Base-by-base conservation (phyloP, 2,888 invertebrate genomes). In the Agonopterix arenella region DNA sequence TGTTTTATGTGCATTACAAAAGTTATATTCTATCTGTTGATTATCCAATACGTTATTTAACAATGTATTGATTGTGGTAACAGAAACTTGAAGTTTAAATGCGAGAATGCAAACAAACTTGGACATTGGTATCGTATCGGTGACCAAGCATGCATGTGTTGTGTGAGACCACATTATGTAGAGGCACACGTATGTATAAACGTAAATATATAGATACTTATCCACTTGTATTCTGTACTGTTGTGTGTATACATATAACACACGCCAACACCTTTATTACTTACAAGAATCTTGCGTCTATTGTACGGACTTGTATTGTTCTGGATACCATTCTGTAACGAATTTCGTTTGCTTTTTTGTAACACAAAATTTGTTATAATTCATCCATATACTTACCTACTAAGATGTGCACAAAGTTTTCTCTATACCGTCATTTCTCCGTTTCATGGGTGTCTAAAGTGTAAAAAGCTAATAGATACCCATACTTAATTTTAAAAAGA, bases 61-160 rank as follows among this genome's bases (percentile, higher is more conserved):
- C 48, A 37, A 53, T 42, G 44, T 50, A 52, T 51, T 51, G 53
- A 54, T 58, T 57, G 52, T 44, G 50, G 52, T 50, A 49, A 42
- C 49, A 52, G 49, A 49, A 53, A 58, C 54, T 55, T 55, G 57
- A 50, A 57, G 52, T 54, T 54, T 55, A 53, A 56, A 56, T 54
- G 47, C 57, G 44, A 49, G 59, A 57, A 56, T 59, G 59, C 58
- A 59, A 61, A 65, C 59, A 57, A 61, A 66, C 65, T 64, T 59
- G 58, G 53, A 64, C 56, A 59, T 62, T 62, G 45, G 36, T 52
- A 49, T 53, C 56, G 56, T 62, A 62, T 65, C 60, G 64, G 57
- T 57, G 58, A 59, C 60, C 60, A 62, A 55, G 58, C 62, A 58
- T 64, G 64, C 66, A 61, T 66, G 61, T 66, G 61, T 65, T 55